Conservation (phyloP, 2,797 vertebrate genomes). For the Microctenopoma lineatum region DNA sequence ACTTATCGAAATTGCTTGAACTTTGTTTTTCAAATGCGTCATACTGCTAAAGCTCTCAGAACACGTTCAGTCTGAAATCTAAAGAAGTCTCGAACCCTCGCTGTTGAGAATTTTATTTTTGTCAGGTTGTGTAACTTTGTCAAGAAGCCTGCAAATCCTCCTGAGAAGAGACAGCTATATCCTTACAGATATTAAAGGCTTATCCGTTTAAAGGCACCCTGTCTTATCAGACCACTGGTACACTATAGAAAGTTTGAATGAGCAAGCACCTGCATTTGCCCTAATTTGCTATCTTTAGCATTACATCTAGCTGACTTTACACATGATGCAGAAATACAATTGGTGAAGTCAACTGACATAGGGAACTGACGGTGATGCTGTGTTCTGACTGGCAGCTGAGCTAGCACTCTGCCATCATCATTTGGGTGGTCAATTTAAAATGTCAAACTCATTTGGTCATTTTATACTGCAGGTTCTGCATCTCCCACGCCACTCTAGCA, state of each 20-base stretch:
- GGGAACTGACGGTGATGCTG: conserved; percentile 1
- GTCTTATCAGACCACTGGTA: too few relatives aligned
- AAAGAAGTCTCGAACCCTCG: not conserved
- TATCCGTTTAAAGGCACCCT: not conserved
- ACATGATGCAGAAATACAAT: not conserved
- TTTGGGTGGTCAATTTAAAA: conserved; percentile 29
- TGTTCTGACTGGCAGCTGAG: conserved; percentile 38
- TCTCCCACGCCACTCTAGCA: not conserved
- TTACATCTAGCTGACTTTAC: not conserved
- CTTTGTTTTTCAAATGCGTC: not conserved
- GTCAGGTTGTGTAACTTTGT: too few relatives aligned
- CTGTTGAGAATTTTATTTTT: not conserved
- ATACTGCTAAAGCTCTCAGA: not conserved
- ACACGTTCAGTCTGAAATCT: not conserved
- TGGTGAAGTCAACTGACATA: not conserved
- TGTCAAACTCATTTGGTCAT: conserved; percentile 21
- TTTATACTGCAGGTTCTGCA: not conserved
- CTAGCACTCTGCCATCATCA: conserved; percentile 42
- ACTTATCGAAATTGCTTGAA: not conserved
- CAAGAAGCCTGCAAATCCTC: too few relatives aligned
- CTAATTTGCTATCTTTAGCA: not conserved
- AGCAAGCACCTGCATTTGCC: not conserved
- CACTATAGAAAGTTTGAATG: not conserved
- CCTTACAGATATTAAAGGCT: not conserved
- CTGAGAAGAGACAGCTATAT: not conserved